Evolutionary conservation across 2,113 vertebrate species (phyloP).

Genomic region (Pteropus alecto): DNA sequence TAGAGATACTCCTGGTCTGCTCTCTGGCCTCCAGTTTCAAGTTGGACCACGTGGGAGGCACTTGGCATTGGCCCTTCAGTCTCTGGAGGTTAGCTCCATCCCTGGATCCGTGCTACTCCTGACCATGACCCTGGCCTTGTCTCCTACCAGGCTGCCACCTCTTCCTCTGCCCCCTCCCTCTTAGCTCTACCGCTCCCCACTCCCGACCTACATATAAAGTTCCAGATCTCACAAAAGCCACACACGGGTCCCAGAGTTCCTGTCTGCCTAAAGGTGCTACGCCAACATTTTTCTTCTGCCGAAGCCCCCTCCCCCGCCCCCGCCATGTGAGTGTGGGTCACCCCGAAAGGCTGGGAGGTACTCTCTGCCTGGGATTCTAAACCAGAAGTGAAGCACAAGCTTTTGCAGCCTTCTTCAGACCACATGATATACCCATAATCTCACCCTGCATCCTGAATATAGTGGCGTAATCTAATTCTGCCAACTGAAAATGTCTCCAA

Average conservation of each 20-base stretch:
- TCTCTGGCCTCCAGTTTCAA: neutral
- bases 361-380: neutral
- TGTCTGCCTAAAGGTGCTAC: neutral
- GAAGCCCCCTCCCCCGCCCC: no score
- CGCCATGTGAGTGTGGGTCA: neutral
- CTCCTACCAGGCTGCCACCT: neutral
- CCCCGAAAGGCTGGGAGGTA: neutral
- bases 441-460: neutral
- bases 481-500: neutral
- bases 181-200: neutral
- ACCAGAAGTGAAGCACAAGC: neutral
- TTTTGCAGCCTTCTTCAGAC: neutral
- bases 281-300: neutral
- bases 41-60: neutral
- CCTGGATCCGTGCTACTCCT: rapidly evolving
- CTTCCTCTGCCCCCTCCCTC: neutral
- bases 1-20: neutral
- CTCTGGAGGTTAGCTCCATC: neutral
- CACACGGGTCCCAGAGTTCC: neutral
- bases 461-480: neutral
- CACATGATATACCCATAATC: neutral
- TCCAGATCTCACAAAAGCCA: neutral
- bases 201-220: neutral
- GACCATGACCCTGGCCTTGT: neutral
- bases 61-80: neutral